Evolutionary conservation across 2,113 vertebrate genomes (phyloP), one percentile per base, ranked within the genome.

Genomic region (Andinoacara biseriatus): DNA sequence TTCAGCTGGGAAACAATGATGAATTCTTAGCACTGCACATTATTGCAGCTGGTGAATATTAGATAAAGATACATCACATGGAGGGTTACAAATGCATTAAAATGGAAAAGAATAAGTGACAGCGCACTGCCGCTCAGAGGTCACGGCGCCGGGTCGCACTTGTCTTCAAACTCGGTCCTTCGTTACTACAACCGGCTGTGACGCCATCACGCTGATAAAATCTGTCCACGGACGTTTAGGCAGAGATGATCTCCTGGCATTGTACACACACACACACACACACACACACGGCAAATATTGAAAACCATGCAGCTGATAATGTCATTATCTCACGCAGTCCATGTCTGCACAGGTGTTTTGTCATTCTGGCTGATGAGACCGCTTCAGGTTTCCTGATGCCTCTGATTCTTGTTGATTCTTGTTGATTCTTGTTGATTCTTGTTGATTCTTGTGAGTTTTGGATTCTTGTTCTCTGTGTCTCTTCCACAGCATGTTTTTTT

Each of bases 281-380:
- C 15, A 60, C 26, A 33, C 29, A 59, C 58, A 59, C 31, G 22
- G 61, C 0, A 67, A 22, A 0, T 46, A 38, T 22, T 67, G 63
- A 0, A 46, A 46, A 29, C 15, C 1, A 3, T 49, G 0, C 22
- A 67, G 63, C 40, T 43, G 10, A 17, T 67, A 0, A 18, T 18
- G 46, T 49, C 3, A 9, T 46, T 67, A 67, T 29, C 1, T 43
- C 14, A 46, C 10, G 38, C n/a, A 22, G 14, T 46, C 38, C 63
- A 18, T 18, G 38, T 26, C 35, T 22, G 35, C 62, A 0, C 22
- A 67, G 22, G 63, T 26, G 38, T 49, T 49, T 26, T 43, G 15
- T 49, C 14, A 18, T 49, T 29, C 15, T 67, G 63, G 14, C 38
- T 67, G 63, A 67, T 26, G 26, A 46, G 38, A 10, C 1, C 22